Evolutionary conservation across 2,888 invertebrate species (phyloP).

Genomic region (Andrena bucephala): DNA sequence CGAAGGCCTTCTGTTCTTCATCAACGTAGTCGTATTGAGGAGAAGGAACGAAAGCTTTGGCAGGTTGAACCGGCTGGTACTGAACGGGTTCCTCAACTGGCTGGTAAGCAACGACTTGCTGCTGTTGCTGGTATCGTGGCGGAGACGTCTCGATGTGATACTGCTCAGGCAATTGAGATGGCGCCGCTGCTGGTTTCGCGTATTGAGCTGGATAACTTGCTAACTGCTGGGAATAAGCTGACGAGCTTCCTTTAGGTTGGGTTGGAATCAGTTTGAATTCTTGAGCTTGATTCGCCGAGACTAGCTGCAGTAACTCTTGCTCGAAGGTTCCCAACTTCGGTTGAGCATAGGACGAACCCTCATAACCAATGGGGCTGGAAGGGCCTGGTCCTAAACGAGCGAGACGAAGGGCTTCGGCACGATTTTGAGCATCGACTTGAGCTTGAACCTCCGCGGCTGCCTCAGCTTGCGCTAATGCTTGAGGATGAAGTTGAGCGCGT

Average conservation of each 20-base stretch:
- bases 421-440: slow-evolving; percentile 76
- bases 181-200: slow-evolving; percentile 68
- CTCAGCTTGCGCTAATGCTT: slow-evolving; percentile 78
- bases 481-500: slow-evolving; percentile 76
- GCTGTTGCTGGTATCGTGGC: slow-evolving; percentile 74
- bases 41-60: slow-evolving; percentile 72
- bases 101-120: slow-evolving; percentile 70
- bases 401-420: slow-evolving; percentile 73
- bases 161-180: slow-evolving; percentile 75
- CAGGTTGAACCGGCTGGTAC: slow-evolving; percentile 62
- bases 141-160: slow-evolving; percentile 81
- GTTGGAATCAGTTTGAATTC: slow-evolving; percentile 78
- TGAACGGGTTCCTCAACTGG: slow-evolving; percentile 69
- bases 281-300: slow-evolving; percentile 81
- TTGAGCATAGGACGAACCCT: slow-evolving; percentile 74
- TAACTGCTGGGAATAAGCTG: slow-evolving; percentile 74
- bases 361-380: slow-evolving; percentile 71
- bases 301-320: slow-evolving; percentile 80
- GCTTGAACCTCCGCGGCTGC: slow-evolving; percentile 76
- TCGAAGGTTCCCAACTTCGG: slow-evolving; percentile 81
- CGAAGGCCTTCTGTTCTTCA: slow-evolving; percentile 50
- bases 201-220: slow-evolving; percentile 74
- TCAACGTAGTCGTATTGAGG: slow-evolving; percentile 75
- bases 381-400: slow-evolving; percentile 73
- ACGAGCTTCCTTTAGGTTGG: slow-evolving; percentile 65